Base-by-base conservation (phyloP, 1,140 invertebrate genomes). In the Leptinotarsa undecemlineata region DNA sequence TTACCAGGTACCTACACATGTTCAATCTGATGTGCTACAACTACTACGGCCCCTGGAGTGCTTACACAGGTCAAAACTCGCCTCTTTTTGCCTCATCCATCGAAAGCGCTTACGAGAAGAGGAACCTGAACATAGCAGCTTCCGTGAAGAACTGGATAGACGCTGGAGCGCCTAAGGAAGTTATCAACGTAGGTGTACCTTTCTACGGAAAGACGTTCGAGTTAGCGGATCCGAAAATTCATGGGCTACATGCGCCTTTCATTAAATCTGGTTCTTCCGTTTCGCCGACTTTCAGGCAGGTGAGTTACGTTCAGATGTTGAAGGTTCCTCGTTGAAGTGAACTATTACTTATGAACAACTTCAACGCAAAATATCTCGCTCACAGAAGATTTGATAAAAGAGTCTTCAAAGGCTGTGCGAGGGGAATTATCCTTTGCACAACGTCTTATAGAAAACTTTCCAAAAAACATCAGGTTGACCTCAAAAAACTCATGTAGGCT, bases 21-120 rank as follows among this genome's bases (percentile, higher is more conserved):
- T 86, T 93, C 13, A 91, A 91, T 79, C 76, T 92, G 5, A 92
- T 92, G 90, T 85, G 87, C 19, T 92, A 92, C 80, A 91, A 92
- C 81, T 90, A 89, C 74, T 90, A 92, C 80, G 91, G 90, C 4
- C 77, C 86, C 11, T 92, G 90, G 90, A 90, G 92, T 73, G 79
- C 77, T 0, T 79, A 77, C 6, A 88, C 89, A 4, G 90, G 89
- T 4, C 85, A 87, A 64, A 89, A 90, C 78, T 87, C 89, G 14
- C 90, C 90, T 1, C 84, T 91, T 68, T 89, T 88, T 77, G 74
- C 74, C 21, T 77, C 86, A 21, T 84, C 86, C 19, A 82, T 85
- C 11, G 85, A 86, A n/a, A 70, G 81, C 1, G 78, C 72, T 13
- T 87, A 88, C 61, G 85, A 84, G 47, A 74, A 85, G 51, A 42